Evolutionary conservation across 2,113 vertebrate species (phyloP).

Genomic region (Pelecanus crispus): DNA sequence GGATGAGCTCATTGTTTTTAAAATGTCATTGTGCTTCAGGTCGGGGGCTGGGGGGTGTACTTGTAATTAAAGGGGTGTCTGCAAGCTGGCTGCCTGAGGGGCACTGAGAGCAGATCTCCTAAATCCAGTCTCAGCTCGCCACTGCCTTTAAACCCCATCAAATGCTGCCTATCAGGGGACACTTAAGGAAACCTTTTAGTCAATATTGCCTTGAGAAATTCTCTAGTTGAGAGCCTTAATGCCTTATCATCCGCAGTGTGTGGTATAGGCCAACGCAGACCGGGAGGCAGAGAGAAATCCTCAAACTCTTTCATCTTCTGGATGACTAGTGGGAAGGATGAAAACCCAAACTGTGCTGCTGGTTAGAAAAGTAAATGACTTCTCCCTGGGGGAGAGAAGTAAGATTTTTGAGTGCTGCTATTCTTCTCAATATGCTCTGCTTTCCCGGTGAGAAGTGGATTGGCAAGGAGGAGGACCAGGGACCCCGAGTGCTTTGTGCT

Average conservation of each 20-base stretch:
- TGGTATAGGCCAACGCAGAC: not conserved
- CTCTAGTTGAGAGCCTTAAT: not conserved
- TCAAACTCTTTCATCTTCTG: not conserved
- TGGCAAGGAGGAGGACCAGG: not conserved
- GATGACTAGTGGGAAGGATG: not conserved
- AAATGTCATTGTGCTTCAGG: not conserved
- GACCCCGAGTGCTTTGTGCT: accelerated
- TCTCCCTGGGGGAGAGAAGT: not conserved
- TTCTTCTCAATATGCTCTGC: not conserved
- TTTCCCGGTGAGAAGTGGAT: not conserved
- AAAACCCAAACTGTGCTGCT: not conserved
- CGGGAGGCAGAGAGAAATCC: not conserved
- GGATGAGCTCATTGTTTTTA: not conserved
- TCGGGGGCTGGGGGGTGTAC: not conserved
- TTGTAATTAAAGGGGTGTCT: not conserved
- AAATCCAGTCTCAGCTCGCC: not conserved
- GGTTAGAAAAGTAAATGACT: not conserved
- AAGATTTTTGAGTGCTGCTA: not conserved
- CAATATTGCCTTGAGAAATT: constrained; percentile 20
- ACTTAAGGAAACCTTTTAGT: constrained; percentile 40
- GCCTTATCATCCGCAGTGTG: not conserved
- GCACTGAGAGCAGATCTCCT: not conserved
- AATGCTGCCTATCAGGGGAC: not conserved
- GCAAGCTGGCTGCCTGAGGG: not conserved
- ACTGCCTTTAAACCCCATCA: not conserved